Base-by-base conservation (phyloP, 1,140 invertebrate species). In the Brachionus sp. region DNA sequence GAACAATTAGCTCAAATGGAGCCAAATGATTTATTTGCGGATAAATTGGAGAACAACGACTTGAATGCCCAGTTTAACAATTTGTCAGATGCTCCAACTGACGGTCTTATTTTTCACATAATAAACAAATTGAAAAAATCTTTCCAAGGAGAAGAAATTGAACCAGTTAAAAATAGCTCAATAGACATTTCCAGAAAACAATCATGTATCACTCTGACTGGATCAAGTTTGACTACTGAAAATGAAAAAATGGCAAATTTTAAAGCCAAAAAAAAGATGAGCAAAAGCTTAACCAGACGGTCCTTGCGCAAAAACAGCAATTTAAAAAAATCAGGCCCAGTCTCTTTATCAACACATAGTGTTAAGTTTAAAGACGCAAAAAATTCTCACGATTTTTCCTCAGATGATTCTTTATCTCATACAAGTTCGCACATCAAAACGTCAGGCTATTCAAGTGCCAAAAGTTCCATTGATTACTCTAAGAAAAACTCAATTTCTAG, bases 401-500 rank as follows among this genome's bases (percentile, higher is more conserved):
- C 70, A 13, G 70, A 75, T 19, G 70, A 75, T 46, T 75, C 70
- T 29, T 46, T 75, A 12, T 46, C 37, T 10, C 23, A 19, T 4
- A 46, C 39, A 29, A 75, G 44, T 19, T 19, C 19, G 12, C 16
- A 25, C 3, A 10, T 3, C 19, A 75, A 75, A 75, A 75, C 70
- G 3, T 75, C 70, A 44, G 42, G 44, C 25, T 46, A 44, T 19
- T 75, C 70, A 12, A 46, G 70, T 25, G 23, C 33, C 39, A 75
- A 75, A 70, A 70, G 66, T 19, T 70, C 66, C 33, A 70, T 70
- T 37, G 35, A 70, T 33, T 39, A 39, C 37, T 70, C 66, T 6
- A 75, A 75, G 44, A 75, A 75, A 75, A 75, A 75, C 46, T 75
- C 70, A 12, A 46, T 75, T 5, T 75, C 70, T 12, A 75, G 70